Base-by-base conservation (phyloP, 2,888 invertebrate genomes). In the Lapara coniferarum region DNA sequence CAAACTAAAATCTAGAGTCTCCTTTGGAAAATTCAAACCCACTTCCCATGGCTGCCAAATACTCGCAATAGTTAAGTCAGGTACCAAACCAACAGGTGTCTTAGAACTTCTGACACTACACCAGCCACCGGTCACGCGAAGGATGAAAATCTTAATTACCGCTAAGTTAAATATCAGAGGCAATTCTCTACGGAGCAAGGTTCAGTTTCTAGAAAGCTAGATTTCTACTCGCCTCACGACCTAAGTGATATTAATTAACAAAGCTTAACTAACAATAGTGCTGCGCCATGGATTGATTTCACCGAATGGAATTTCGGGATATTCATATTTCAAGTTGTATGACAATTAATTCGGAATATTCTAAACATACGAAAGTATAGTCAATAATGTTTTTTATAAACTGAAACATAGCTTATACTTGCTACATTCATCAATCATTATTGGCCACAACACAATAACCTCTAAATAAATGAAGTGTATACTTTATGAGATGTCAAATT, bases 201-300 rank as follows among this genome's bases (percentile, higher is more conserved):
- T 49, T 63, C 46, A 46, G 44, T 46, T 46, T 44, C 13, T 63
- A 49, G 63, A 63, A 63, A 63, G 63, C 12, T 63, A 19, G 19
- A 19, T 63, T 63, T 63, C 63, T 63, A 63, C 16, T 59, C 46
- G 49, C 49, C 63, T 19, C 63, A 49, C 63, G 49, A 63, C 63
- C 63, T 63, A 63, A 63, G 63, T 49, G 63, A 63, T 63, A 63
- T 63, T 63, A 63, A 63, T 63, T 63, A 63, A 63, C 63, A 63
- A 63, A 63, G 63, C 46, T 46, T 63, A 19, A 49, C 19, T 49
- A 19, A 63, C 13, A 46, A 49, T 63, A 63, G 63, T 49, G 63
- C 16, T 63, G 63, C 49, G 19, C 63, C 19, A 19, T 3, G 7
- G 19, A 55, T 10, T 55, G 55, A 10, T 19, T 55, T 49, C 46